Conservation (phyloP, 2,888 invertebrate species). For the Idaea aversata region DNA sequence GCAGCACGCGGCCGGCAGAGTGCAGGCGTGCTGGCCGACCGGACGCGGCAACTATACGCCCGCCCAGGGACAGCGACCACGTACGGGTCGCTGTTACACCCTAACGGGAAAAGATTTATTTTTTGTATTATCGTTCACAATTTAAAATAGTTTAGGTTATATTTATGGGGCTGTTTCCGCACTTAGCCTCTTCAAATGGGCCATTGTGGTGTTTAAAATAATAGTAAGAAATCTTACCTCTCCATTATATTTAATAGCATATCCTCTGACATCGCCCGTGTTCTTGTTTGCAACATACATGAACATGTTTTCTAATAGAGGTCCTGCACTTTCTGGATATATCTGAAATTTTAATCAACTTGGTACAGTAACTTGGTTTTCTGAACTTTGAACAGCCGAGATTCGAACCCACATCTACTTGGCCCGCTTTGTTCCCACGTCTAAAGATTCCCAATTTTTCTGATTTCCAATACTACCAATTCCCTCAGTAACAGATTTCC, state of each 20-base stretch:
- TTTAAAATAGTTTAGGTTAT: too few relatives aligned
- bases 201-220: too few relatives aligned
- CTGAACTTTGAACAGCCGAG: too few relatives aligned
- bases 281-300: constrained; percentile 71
- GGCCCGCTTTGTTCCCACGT: too few relatives aligned
- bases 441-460: too few relatives aligned
- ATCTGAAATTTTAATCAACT: constrained; percentile 64
- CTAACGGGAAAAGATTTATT: constrained; percentile 52
- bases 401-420: too few relatives aligned
- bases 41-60: constrained; percentile 45
- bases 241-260: constrained; percentile 63
- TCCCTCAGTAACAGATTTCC: too few relatives aligned
- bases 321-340: constrained; percentile 81
- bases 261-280: constrained; percentile 65
- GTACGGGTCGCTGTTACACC: constrained; percentile 81
- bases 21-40: constrained; percentile 84
- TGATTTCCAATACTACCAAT: too few relatives aligned
- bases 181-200: too few relatives aligned
- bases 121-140: too few relatives aligned
- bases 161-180: too few relatives aligned
- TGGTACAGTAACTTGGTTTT: not conserved
- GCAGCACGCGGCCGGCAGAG: constrained; percentile 96
- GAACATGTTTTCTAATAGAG: constrained; percentile 72
- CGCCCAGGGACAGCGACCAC: constrained; percentile 87
- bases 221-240: constrained; percentile 39